Conservation (phyloP, 2,888 invertebrate species). For the Drosophila cyrtoloma region DNA sequence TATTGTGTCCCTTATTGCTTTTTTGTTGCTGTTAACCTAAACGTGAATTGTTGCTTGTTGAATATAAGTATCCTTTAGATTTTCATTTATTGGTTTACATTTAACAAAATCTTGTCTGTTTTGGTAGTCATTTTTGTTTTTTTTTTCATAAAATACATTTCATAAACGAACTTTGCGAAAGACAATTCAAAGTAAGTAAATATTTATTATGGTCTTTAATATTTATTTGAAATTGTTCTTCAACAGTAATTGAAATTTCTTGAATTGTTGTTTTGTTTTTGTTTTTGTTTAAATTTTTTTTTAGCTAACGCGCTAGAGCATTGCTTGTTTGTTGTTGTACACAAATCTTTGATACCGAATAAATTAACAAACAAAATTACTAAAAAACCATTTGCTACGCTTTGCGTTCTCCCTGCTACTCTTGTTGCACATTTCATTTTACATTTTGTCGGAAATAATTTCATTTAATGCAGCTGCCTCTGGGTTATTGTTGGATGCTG, state of each 20-base stretch:
- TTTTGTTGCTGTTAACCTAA: constrained; percentile 44
- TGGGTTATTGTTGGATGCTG: constrained; percentile 37
- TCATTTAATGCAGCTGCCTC: constrained; percentile 37
- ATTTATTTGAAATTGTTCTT: constrained; percentile 22
- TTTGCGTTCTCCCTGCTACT: constrained; percentile 46
- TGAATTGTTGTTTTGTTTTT: constrained; percentile 35
- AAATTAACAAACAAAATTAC: constrained; percentile 69
- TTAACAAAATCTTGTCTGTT: constrained; percentile 11
- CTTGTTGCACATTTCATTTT: constrained; percentile 63
- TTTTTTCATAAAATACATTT: constrained; percentile 15
- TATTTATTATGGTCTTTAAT: constrained; percentile 14
- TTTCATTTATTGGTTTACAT: constrained; percentile 11
- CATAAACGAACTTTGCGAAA: constrained; percentile 19
- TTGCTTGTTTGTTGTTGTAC: constrained; percentile 51
- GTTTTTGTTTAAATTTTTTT: constrained; percentile 6
- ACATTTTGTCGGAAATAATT: constrained; percentile 44
- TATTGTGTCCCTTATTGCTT: constrained; percentile 54
- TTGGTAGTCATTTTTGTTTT: background rate
- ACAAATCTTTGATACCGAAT: constrained; percentile 71
- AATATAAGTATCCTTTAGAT: constrained; percentile 23
- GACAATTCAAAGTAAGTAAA: constrained; percentile 33
- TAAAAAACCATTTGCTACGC: constrained; percentile 67
- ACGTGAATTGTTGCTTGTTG: constrained; percentile 16
- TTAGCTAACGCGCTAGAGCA: constrained; percentile 70
- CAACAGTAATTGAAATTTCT: constrained; percentile 27